Evolutionary conservation across 1,140 invertebrate species (phyloP).

Genomic region (Elymnias hypermnestra): DNA sequence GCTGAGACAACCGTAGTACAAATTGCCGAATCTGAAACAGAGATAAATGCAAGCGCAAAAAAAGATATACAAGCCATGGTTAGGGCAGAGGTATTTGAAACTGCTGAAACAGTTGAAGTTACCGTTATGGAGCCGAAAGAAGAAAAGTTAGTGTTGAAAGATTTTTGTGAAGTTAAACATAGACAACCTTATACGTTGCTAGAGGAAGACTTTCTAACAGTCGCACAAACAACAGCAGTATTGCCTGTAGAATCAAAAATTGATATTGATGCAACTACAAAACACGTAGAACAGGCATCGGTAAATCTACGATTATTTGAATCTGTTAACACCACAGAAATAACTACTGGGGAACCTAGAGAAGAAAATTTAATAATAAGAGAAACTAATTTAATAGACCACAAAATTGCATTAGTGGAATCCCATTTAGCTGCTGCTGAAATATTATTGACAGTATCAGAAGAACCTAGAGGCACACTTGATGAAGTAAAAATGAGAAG

Average conservation of each 20-base stretch:
- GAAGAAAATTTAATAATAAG: constrained; percentile 7
- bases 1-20: constrained; percentile 1
- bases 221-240: too few relatives aligned
- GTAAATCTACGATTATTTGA: too few relatives aligned
- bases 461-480: constrained; percentile 11
- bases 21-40: background rate
- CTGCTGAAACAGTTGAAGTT: background rate
- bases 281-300: too few relatives aligned
- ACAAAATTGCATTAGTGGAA: constrained; percentile 10
- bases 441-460: background rate
- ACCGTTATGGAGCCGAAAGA: constrained; percentile 3
- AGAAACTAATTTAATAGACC: constrained; percentile 1
- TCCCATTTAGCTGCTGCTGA: constrained; percentile 9
- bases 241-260: too few relatives aligned
- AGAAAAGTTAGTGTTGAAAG: constrained; percentile 6
- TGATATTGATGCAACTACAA: background rate
- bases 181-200: too few relatives aligned
- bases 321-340: too few relatives aligned
- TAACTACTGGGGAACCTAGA: constrained; percentile 5
- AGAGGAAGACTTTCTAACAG: too few relatives aligned
- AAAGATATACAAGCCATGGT: background rate
- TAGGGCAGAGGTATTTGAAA: background rate
- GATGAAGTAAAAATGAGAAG: background rate
- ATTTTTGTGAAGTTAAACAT: too few relatives aligned
- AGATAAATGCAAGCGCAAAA: background rate